A percentile compares a stretch with the other conserved stretches of the same genome.
These are phyloP conservation scores for Chelon auratus DNA, from an alignment of 2,797 vertebrate species.

Conservation along the genomic window DNA sequence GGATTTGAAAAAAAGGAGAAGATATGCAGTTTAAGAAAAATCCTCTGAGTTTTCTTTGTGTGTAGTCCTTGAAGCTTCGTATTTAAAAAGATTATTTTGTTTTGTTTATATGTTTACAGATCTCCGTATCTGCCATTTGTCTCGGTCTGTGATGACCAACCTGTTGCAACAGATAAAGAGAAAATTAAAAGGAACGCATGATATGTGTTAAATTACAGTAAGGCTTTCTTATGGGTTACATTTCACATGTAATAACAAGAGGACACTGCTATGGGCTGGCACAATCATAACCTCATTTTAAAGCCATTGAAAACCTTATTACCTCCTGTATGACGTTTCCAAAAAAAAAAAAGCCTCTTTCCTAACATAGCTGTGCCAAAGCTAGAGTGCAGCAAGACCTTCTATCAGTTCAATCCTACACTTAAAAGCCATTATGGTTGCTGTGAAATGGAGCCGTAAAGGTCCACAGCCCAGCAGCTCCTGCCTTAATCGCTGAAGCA, in stretches of 20 bases:
- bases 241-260: not conserved
- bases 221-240: not conserved
- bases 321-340: conserved; percentile 14
- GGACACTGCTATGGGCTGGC: not conserved
- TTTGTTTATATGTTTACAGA: not conserved
- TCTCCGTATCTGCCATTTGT: not conserved
- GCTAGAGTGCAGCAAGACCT: not conserved
- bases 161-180: not conserved
- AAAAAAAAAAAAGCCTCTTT: conserved; percentile 23
- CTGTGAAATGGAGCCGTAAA: conserved; percentile 9
- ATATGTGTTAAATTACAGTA: not conserved
- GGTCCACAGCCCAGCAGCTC: not conserved
- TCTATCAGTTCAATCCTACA: conserved; percentile 8
- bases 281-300: conserved; percentile 18
- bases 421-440: conserved; percentile 42
- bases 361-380: conserved; percentile 17
- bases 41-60: not conserved
- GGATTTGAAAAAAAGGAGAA: too few relatives aligned
- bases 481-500: not conserved
- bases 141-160: not conserved
- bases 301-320: conserved; percentile 15
- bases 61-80: not conserved
- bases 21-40: too few relatives aligned
- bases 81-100: not conserved
- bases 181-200: not conserved